Evolutionary conservation across 2,797 vertebrate species (phyloP).

Genomic region (Anomalospiza imberbis): DNA sequence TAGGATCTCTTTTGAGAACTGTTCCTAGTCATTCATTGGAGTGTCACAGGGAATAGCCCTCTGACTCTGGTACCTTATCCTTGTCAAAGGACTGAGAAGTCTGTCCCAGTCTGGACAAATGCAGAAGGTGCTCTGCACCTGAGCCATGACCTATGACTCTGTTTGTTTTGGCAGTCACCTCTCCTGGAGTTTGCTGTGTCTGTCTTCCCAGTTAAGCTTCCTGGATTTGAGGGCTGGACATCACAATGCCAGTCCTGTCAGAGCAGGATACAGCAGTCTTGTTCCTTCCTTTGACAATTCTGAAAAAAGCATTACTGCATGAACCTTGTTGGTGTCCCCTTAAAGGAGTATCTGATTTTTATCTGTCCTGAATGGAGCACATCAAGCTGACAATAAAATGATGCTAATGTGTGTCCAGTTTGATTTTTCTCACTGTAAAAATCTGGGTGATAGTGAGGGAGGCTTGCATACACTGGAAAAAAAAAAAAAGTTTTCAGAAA

Average conservation of each 20-base stretch:
- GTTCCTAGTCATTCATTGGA: background rate
- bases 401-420: background rate
- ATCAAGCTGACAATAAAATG: background rate
- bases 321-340: background rate
- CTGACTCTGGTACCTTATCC: background rate
- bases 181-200: background rate
- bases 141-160: background rate
- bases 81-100: background rate
- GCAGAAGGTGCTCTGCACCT: background rate
- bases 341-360: background rate
- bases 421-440: background rate
- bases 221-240: background rate
- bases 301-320: background rate
- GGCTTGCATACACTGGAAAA: rapidly evolving
- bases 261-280: background rate
- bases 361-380: background rate
- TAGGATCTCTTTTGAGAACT: background rate
- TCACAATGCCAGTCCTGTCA: rapidly evolving
- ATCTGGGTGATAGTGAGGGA: background rate
- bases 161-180: background rate
- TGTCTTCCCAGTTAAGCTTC: background rate
- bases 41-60: background rate
- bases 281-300: background rate
- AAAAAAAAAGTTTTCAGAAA: background rate
- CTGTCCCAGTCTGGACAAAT: background rate